Conservation (phyloP, 2,888 invertebrate genomes). For the Hipparchia semele region DNA sequence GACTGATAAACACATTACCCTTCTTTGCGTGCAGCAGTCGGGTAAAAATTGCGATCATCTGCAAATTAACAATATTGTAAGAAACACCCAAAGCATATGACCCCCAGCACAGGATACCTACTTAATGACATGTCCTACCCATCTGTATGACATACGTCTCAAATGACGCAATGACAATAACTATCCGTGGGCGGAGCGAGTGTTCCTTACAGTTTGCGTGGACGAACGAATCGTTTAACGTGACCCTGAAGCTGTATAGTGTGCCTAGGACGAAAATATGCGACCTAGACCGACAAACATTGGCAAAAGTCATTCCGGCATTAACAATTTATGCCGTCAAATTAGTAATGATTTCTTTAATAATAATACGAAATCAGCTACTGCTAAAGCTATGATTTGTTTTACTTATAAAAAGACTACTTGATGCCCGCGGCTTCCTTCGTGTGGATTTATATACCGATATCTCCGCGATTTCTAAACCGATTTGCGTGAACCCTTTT, state of each 20-base stretch:
- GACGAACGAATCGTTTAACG: conserved; percentile 11
- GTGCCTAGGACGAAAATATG: conserved; percentile 21
- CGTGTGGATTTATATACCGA: too few relatives aligned
- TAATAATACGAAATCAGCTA: too few relatives aligned
- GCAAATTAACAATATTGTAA: neutral
- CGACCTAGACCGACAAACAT: conserved; percentile 20
- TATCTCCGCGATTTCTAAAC: too few relatives aligned
- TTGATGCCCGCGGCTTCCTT: too few relatives aligned
- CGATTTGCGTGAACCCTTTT: too few relatives aligned
- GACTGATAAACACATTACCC: too few relatives aligned
- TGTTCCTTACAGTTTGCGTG: conserved; percentile 32
- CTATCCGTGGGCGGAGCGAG: conserved; percentile 33
- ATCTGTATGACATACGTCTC: conserved; percentile 27
- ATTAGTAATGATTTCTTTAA: neutral
- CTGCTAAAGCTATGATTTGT: neutral
- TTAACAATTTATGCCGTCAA: conserved; percentile 5
- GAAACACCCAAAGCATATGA: neutral
- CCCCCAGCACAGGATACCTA: too few relatives aligned
- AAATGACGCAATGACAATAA: conserved; percentile 29
- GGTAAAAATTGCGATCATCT: neutral
- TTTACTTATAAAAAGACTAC: too few relatives aligned
- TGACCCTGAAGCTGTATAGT: conserved; percentile 16
- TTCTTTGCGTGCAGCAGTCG: too few relatives aligned
- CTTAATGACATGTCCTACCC: conserved; percentile 4
- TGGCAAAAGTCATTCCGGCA: conserved; percentile 19